A percentile compares a stretch with the other conserved stretches of the same genome.
Evolutionary conservation across 2,888 invertebrate species (phyloP).

Genomic region (Drosophila siamana): DNA sequence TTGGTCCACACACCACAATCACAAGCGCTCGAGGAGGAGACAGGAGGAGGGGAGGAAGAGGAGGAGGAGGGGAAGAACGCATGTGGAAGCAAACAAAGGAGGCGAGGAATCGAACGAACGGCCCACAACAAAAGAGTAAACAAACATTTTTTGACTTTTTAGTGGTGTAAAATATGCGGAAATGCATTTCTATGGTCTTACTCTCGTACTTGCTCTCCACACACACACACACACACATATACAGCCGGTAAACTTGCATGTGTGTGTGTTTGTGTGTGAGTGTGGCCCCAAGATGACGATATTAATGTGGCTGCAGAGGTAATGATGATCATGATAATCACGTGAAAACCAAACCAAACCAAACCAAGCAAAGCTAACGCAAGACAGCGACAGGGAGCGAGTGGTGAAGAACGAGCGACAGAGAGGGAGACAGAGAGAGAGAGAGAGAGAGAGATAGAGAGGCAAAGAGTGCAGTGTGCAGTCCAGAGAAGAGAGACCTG

Average conservation of each 20-base stretch:
- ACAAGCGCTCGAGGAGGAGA: background rate
- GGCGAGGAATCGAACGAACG: constrained; percentile 45
- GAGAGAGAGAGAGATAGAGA: constrained; percentile 1
- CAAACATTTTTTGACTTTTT: constrained; percentile 78
- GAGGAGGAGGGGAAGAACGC: constrained; percentile 7
- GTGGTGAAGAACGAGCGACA: background rate
- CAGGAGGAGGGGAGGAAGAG: background rate
- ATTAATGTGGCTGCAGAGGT: constrained; percentile 78
- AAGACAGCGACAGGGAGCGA: constrained; percentile 6
- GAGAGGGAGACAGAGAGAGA: constrained; percentile 1
- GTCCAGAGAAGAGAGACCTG: constrained; percentile 55
- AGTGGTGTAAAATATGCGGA: constrained; percentile 82
- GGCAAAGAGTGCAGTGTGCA: constrained; percentile 9
- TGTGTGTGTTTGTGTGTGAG: constrained; percentile 41
- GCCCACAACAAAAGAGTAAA: constrained; percentile 74
- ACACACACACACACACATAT: constrained; percentile 51
- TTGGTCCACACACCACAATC: constrained; percentile 3
- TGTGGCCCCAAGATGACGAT: constrained; percentile 76
- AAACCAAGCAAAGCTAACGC: constrained; percentile 47
- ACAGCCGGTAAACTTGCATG: constrained; percentile 75
- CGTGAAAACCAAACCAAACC: constrained; percentile 77
- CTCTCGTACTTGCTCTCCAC: constrained; percentile 34
- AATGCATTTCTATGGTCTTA: constrained; percentile 81
- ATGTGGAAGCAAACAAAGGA: constrained; percentile 28
- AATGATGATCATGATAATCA: constrained; percentile 80